Evolutionary conservation across 2,888 invertebrate genomes (phyloP).

Genomic region (Auanema sp.): DNA sequence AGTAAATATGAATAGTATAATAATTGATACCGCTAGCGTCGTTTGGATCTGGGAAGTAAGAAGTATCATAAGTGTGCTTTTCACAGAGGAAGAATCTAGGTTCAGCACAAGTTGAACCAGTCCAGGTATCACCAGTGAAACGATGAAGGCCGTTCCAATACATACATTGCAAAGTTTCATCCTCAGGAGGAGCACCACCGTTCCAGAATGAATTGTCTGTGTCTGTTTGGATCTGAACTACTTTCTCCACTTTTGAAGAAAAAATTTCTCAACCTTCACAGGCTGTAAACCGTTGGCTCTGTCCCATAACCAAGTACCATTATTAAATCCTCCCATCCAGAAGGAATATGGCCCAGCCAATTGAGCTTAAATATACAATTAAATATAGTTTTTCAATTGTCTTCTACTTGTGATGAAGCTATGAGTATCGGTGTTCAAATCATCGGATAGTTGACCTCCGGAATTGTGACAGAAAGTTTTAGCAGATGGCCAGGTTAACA

Average conservation of each 20-base stretch:
- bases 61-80: conserved; percentile 41
- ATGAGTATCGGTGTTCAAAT: conserved; percentile 27
- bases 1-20: background rate
- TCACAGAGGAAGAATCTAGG: conserved; percentile 41
- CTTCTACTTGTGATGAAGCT: background rate
- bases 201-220: conserved; percentile 27
- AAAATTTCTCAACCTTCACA: background rate
- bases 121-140: conserved; percentile 5
- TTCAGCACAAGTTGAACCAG: conserved; percentile 29
- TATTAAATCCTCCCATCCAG: conserved; percentile 39
- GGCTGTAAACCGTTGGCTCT: conserved; percentile 22
- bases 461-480: conserved; percentile 31
- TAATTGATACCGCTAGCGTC: background rate
- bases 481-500: conserved; percentile 30
- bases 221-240: conserved; percentile 9
- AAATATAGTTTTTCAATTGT: background rate
- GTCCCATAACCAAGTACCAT: conserved; percentile 33
- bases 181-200: conserved; percentile 21
- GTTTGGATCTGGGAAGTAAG: conserved; percentile 24
- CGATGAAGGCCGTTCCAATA: conserved; percentile 25
- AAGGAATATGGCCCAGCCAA: conserved; percentile 23
- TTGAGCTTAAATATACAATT: background rate
- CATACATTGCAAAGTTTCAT: conserved; percentile 33
- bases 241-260: background rate
- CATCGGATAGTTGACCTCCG: conserved; percentile 49